Evolutionary conservation across 2,888 invertebrate genomes (phyloP).

Genomic region (Drosophila flavopinicola): DNA sequence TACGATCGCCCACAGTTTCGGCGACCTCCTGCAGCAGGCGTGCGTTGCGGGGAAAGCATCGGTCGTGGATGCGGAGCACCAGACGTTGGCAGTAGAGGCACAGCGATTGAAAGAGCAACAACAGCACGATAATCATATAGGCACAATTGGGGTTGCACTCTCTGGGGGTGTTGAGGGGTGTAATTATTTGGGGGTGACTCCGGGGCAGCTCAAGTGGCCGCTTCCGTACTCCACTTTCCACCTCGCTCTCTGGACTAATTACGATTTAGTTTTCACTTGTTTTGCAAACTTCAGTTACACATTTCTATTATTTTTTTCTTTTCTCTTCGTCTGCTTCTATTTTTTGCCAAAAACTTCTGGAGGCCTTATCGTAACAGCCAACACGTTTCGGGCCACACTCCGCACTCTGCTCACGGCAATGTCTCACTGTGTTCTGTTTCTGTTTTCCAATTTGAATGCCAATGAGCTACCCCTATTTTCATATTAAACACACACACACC

Average conservation of each 20-base stretch:
- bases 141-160: conserved; percentile 31
- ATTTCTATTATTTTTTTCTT: no score
- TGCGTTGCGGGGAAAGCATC: conserved; percentile 83
- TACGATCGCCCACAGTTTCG: conserved; percentile 75
- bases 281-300: conserved; percentile 9
- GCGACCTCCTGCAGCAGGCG: conserved; percentile 82
- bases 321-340: neutral
- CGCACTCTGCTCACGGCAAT: conserved; percentile 53
- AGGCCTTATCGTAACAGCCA: conserved; percentile 32
- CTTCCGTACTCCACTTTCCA: conserved; percentile 15
- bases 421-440: conserved; percentile 49
- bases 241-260: neutral
- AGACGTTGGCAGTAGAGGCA: conserved; percentile 84
- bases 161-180: conserved; percentile 8
- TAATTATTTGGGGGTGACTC: conserved; percentile 27
- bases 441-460: conserved; percentile 72
- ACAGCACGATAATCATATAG: conserved; percentile 84
- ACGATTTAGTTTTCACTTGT: neutral
- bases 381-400: conserved; percentile 15
- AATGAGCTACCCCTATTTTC: conserved; percentile 71
- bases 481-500: conserved; percentile 17
- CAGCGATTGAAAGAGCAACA: conserved; percentile 84
- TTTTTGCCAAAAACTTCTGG: conserved; percentile 10
- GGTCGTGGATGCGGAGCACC: conserved; percentile 82
- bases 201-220: conserved; percentile 4